Evolutionary conservation across 2,888 invertebrate genomes (phyloP).

Genomic region (Fissipunctia ypsillon): DNA sequence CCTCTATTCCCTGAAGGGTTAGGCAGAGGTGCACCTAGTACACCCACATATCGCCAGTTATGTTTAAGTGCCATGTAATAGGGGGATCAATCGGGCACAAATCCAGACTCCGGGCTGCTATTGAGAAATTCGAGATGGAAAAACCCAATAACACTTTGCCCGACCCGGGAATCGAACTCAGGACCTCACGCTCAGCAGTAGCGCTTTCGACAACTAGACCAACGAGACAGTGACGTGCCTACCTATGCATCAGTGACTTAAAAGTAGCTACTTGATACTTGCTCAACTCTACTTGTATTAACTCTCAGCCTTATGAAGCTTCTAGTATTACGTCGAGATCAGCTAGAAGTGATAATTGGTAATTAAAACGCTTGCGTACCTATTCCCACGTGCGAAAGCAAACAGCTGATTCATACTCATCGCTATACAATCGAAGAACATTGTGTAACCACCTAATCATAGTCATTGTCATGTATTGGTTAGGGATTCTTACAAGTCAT

Average conservation of each 20-base stretch:
- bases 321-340: slow-evolving; percentile 12
- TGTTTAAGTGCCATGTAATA: neutral
- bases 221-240: neutral
- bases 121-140: neutral
- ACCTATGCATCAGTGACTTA: neutral
- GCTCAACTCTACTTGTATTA: neutral
- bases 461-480: neutral
- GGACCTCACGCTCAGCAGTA: neutral
- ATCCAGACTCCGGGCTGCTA: neutral
- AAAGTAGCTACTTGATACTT: neutral
- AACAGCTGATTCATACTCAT: slow-evolving; percentile 7
- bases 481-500: neutral
- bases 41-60: neutral
- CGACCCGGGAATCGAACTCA: neutral
- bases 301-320: neutral
- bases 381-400: slow-evolving; percentile 15
- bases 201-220: neutral
- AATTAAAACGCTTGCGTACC: slow-evolving; percentile 14
- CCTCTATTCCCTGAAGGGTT: neutral
- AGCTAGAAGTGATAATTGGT: slow-evolving; percentile 17
- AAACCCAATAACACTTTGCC: neutral
- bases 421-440: slow-evolving; percentile 1
- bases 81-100: neutral
- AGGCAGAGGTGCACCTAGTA: neutral
- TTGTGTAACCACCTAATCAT: neutral